Base-by-base conservation (phyloP, 2,888 invertebrate species). In the Phragmatobia fuliginosa region DNA sequence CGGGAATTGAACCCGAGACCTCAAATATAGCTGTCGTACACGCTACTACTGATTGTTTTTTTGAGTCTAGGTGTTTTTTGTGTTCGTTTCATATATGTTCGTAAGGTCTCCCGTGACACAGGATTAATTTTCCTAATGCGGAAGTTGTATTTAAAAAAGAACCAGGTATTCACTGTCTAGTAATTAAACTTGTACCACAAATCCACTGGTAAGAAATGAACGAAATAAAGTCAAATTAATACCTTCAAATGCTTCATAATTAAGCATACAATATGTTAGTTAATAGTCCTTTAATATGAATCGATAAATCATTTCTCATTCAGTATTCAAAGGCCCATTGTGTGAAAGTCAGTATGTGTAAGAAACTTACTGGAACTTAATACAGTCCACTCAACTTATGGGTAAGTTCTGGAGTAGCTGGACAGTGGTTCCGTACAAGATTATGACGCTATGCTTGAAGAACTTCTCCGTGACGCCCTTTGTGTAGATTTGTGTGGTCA, bases 361-460 rank as follows among this genome's bases (percentile, higher is more conserved):
- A 73, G 73, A 78, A 81, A 82, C 78, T 81, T 72, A 62, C 36
- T 16, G 14, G 25, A 60, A 52, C 66, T 72, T 68, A 66, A 56
- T 6, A 64, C 56, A 14, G 67, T 58, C 71, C 71, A 67, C 61
- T 62, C 79, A 82, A 84, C 80, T 85, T 84, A 80, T 74, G 75
- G 79, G 78, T 68, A 72, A 87, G 87, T 87, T 88, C 72, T 62
- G 73, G 74, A 85, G 83, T 83, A 82, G 67, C 78, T 65, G 76
- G 76, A 76, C 83, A 80, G 76, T 80, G 80, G 79, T 82, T 85
- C 84, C 84, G 80, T 78, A 73, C 75, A 83, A 80, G 81, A 82
- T 88, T 89, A 87, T 85, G 84, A 85, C 85, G 85, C 87, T 77
- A 80, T 78, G 82, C 79, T 75, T 79, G 73, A 69, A 80, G 74